These are phyloP conservation scores for Grapholita molesta DNA, from an alignment of 1,140 invertebrate species.

Conservation along the genomic window DNA sequence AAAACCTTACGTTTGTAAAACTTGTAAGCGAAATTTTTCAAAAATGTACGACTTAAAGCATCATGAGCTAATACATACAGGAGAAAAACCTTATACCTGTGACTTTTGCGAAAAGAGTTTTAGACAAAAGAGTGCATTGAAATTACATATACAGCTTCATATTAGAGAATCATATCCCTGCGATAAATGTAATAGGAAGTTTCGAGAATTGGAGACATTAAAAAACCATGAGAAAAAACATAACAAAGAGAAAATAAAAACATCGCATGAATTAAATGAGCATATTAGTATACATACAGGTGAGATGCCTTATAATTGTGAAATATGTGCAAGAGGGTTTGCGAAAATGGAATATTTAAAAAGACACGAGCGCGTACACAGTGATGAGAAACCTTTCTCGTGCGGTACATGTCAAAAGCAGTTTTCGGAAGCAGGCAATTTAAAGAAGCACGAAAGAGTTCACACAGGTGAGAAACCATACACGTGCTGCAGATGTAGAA, in stretches of 20 bases:
- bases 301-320: background rate
- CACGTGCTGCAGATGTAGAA: slow-evolving; percentile 39
- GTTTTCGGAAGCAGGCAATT: background rate
- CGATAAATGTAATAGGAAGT: background rate
- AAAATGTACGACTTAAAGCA: background rate
- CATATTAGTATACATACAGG: background rate
- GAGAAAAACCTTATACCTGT: background rate
- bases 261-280: background rate
- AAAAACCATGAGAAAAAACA: background rate
- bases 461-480: slow-evolving; percentile 52
- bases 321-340: background rate
- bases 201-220: background rate
- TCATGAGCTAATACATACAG: background rate
- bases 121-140: background rate
- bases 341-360: background rate
- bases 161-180: background rate
- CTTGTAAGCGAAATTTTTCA: background rate
- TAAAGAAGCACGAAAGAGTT: slow-evolving; percentile 16
- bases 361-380: background rate
- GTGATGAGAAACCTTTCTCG: background rate
- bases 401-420: background rate
- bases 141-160: background rate
- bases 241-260: background rate
- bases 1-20: background rate
- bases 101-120: background rate